phyloP scores from a whole-genome alignment of 92 coral and sea anemone genomes.

The Virgularia gustaviana region DNA sequence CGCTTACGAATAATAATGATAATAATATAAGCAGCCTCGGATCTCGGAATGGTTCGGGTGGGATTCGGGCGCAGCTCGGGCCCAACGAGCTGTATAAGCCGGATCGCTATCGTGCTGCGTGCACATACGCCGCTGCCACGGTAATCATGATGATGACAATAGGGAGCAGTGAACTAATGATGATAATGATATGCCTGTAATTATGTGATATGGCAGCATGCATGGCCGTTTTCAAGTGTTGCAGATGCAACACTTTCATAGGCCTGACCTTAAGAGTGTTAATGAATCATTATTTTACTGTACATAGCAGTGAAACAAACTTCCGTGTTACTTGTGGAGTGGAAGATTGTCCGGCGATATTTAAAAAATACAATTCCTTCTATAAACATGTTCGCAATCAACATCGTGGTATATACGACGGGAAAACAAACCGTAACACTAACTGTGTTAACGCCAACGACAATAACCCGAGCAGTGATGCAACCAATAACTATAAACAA shows the following conservation, averaged over 20 bases:
- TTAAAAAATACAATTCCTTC: slow-evolving; percentile 5
- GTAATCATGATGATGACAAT: background rate
- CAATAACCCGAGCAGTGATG: background rate
- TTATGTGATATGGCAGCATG: too few species aligned
- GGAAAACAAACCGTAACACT: too few species aligned
- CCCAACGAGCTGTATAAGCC: too few species aligned
- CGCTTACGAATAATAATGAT: too few species aligned
- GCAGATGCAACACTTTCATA: background rate
- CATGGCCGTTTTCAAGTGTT: background rate
- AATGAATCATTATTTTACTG: background rate
- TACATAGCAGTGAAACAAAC: slow-evolving; percentile 7
- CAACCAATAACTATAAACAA: background rate
- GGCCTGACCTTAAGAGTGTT: background rate
- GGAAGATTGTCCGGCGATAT: background rate
- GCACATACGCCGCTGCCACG: too few species aligned
- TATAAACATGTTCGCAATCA: slow-evolving; percentile 8
- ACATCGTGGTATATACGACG: too few species aligned
- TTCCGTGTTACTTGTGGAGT: slow-evolving; percentile 2
- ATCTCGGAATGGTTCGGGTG: too few species aligned
- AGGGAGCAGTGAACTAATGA: too few species aligned
- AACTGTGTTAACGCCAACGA: background rate
- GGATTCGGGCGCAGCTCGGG: too few species aligned
- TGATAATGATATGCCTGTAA: too few species aligned
- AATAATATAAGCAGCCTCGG: too few species aligned
- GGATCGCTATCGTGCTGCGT: too few species aligned